Conservation (phyloP, 2,797 vertebrate species). For the Helostoma temminkii region DNA sequence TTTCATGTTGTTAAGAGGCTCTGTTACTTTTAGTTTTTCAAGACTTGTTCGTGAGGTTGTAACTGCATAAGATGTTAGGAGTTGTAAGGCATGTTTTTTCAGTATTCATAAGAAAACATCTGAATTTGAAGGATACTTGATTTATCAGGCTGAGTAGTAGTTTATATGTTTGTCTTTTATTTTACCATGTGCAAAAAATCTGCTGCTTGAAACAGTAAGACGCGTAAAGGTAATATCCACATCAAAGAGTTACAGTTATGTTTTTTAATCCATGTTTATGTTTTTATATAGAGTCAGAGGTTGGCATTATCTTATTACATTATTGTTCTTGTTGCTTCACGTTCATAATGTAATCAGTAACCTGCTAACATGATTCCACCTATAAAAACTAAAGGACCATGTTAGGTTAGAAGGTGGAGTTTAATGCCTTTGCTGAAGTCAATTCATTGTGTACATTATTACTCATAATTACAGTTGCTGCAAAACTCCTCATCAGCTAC, state of each 20-base stretch:
- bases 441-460: neutral
- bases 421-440: constrained; percentile 1
- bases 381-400: neutral
- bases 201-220: neutral
- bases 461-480: neutral
- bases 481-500: neutral
- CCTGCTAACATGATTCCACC: neutral
- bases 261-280: neutral
- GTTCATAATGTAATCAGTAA: neutral
- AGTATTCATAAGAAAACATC: neutral
- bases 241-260: neutral
- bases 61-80: neutral
- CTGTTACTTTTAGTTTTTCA: constrained; percentile 2
- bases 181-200: neutral
- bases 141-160: neutral
- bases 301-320: neutral
- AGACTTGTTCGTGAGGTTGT: neutral
- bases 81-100: constrained; percentile 5
- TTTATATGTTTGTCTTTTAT: neutral
- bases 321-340: neutral
- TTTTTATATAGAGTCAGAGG: constrained; percentile 5
- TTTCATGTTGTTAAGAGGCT: neutral
- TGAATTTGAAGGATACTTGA: neutral
- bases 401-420: neutral
- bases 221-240: neutral